Conservation (phyloP, 35 echinoderm and acorn worm species). For the Lytechinus pictus region DNA sequence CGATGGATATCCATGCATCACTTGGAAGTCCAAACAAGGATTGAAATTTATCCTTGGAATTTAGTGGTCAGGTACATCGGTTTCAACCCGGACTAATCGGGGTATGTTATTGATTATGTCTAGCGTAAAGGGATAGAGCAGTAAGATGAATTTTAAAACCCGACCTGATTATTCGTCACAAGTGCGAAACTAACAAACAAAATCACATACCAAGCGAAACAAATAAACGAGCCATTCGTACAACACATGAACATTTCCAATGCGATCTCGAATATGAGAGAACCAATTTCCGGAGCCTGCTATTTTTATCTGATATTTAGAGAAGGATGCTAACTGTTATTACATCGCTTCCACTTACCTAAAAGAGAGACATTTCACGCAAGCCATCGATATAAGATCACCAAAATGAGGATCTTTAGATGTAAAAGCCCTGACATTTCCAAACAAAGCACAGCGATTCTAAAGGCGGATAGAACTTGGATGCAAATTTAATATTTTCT, state of each 20-base stretch:
- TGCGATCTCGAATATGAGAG: neutral
- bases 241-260: neutral
- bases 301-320: neutral
- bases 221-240: neutral
- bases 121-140: no score
- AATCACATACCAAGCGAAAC: neutral
- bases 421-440: neutral
- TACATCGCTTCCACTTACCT: neutral
- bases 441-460: neutral
- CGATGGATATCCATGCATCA: no score
- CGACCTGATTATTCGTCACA: no score
- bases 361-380: neutral
- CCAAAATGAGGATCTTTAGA: neutral
- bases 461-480: neutral
- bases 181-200: neutral
- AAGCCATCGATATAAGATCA: neutral
- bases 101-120: no score
- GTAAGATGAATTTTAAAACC: no score
- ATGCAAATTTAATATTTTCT: neutral
- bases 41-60: no score
- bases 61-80: no score
- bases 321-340: neutral
- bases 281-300: neutral
- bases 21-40: no score
- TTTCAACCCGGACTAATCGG: no score